Base-by-base conservation (phyloP, 2,113 vertebrate genomes). In the Octodon degus region DNA sequence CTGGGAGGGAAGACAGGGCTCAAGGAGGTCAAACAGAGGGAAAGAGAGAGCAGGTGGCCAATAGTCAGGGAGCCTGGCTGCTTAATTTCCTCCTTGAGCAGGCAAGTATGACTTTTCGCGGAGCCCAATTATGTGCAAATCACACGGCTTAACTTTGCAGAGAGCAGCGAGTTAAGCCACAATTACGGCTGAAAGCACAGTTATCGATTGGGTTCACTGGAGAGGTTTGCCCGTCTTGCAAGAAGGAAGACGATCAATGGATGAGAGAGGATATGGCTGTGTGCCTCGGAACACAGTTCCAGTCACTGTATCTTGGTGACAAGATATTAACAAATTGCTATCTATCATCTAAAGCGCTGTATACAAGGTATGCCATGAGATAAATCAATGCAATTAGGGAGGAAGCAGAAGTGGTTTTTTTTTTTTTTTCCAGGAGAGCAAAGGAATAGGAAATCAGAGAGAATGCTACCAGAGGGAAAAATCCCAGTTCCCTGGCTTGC, bases 261-360 rank as follows among this genome's bases (percentile, higher is more conserved):
- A 91, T 50, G 58, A 89, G 68, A 74, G 70, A 92, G 67, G 92
- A 84, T 94, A 79, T n/a, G 84, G 83, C 85, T 82, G 37, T 14
- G 30, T 81, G 85, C 62, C 94, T 94, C 77, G 34, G 87, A 55
- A 77, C 87, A 93, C 65, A 68, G 93, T 90, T 95, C 53, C 79
- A 67, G 67, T 94, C 24, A 58, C 47, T 96, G 87, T 1, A 0
- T 96, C 81, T 96, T 34, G 34, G 84, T 91, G 93, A 96, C 94
- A 96, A 91, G 91, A 90, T 96, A 92, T 87, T 94, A 96, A 93
- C 91, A 91, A 94, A 95, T 90, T 93, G 80, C 37, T 97, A 76
- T 93, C 96, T 92, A 55, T 96, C 96, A 90, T 95, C 93, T 68
- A 82, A 85, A 94, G 86, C 43, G 13, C 72, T 77, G 16, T 55